Conservation (phyloP, 2,113 vertebrate species). For the Antechinus stuartii region DNA sequence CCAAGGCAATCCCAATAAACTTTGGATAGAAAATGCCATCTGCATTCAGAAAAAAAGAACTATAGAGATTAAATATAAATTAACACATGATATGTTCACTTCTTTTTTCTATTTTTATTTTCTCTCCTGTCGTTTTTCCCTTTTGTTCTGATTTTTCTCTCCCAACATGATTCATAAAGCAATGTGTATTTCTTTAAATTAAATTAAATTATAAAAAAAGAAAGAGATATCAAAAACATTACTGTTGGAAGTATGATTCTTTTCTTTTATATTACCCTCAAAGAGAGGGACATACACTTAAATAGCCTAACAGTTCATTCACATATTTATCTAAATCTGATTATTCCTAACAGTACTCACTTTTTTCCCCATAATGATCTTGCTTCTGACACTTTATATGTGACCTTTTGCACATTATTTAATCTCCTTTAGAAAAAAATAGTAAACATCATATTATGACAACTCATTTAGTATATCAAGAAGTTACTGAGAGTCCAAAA, state of each 20-base stretch:
- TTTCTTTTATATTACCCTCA: background rate
- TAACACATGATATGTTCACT: too few species aligned
- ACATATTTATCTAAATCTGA: background rate
- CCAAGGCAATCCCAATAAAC: too few species aligned
- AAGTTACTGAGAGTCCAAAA: background rate
- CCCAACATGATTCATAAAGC: too few species aligned
- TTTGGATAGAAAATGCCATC: too few species aligned
- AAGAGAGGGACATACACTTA: background rate
- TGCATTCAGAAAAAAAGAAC: too few species aligned
- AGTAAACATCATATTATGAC: background rate
- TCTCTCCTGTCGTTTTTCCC: too few species aligned
- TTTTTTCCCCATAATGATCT: background rate
- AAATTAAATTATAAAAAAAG: too few species aligned
- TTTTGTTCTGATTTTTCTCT: too few species aligned
- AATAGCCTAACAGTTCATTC: background rate
- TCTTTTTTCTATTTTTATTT: too few species aligned
- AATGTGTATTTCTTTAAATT: too few species aligned
- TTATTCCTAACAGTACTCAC: too few species aligned
- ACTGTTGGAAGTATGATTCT: background rate
- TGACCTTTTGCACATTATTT: background rate
- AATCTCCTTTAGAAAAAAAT: background rate
- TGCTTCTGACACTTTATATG: background rate
- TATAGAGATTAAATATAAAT: too few species aligned
- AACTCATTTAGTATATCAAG: background rate
- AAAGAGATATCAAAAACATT: background rate